These are phyloP conservation scores for Hypanus sabinus DNA, from an alignment of 2,113 vertebrate genomes.

Conservation along the genomic window DNA sequence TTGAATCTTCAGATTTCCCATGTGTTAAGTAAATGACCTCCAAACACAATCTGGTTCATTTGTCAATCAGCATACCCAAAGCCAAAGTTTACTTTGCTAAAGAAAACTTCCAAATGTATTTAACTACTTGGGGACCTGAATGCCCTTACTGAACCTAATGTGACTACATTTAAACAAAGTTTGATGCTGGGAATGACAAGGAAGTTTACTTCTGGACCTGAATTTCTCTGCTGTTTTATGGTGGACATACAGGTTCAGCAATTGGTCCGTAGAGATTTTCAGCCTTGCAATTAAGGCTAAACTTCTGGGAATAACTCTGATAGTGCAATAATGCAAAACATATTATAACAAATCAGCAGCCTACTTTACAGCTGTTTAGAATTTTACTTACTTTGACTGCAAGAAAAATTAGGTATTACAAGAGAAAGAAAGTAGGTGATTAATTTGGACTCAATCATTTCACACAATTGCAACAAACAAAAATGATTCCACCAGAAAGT, in stretches of 20 bases:
- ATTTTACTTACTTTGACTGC: too few species aligned
- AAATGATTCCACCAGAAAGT: not conserved
- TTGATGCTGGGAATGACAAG: not conserved
- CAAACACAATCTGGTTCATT: slow-evolving; percentile 10
- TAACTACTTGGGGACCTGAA: not conserved
- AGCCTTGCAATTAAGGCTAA: not conserved
- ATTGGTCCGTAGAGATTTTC: not conserved
- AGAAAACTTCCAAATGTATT: slow-evolving; percentile 23
- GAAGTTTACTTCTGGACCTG: not conserved
- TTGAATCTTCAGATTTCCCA: not conserved
- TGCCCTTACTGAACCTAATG: not conserved
- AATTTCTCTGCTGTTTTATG: not conserved
- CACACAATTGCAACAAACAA: not conserved
- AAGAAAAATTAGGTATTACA: too few species aligned
- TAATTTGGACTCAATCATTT: too few species aligned
- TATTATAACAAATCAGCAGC: not conserved
- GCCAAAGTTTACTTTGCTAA: slow-evolving; percentile 18
- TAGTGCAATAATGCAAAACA: not conserved
- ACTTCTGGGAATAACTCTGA: not conserved
- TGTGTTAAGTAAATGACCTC: not conserved
- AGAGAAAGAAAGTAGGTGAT: too few species aligned
- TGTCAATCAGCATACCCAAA: not conserved
- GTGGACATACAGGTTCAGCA: not conserved
- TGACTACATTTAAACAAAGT: slow-evolving; percentile 18
- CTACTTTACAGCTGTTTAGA: not conserved